Percentiles rank a stretch among this genome's conserved stretches.
Conservation (phyloP, 37 sponge, comb jelly and placozoan genomes). For the Crambe crambe region DNA sequence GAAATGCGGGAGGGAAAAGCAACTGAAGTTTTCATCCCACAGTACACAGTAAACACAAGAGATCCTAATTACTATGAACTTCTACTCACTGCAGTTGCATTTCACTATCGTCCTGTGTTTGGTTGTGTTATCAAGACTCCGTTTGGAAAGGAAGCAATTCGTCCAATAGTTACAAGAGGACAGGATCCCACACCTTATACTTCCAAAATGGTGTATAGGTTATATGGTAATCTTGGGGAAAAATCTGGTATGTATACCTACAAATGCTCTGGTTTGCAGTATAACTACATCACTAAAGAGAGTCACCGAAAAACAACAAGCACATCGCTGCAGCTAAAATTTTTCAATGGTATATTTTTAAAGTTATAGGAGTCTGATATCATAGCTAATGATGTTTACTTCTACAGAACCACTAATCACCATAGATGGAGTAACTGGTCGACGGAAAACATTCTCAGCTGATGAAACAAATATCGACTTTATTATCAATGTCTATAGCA, state of each 20-base stretch:
- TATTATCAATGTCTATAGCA: constrained; percentile 15
- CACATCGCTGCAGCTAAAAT: background rate
- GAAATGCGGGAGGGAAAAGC: constrained; percentile 10
- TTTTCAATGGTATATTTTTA: background rate
- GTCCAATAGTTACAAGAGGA: background rate
- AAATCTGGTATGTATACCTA: background rate
- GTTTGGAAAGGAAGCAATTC: background rate
- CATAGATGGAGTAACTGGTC: background rate
- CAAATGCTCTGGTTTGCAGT: constrained; percentile 1
- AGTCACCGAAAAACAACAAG: background rate
- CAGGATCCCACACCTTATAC: background rate
- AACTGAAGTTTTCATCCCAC: constrained; percentile 37
- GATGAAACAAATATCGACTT: background rate
- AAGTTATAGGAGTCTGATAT: background rate
- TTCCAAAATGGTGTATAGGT: background rate
- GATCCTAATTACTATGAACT: background rate
- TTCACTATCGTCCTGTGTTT: background rate
- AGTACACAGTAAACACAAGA: background rate
- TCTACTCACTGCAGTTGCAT: background rate
- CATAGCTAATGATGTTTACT: background rate
- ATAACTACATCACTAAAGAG: background rate
- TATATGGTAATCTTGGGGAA: background rate
- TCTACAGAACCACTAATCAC: background rate
- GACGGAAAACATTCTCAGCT: background rate
- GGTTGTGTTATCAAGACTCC: background rate